These are phyloP conservation scores for Acipenser oxyrinchus DNA, from an alignment of 2,797 vertebrate species.

Conservation along the genomic window DNA sequence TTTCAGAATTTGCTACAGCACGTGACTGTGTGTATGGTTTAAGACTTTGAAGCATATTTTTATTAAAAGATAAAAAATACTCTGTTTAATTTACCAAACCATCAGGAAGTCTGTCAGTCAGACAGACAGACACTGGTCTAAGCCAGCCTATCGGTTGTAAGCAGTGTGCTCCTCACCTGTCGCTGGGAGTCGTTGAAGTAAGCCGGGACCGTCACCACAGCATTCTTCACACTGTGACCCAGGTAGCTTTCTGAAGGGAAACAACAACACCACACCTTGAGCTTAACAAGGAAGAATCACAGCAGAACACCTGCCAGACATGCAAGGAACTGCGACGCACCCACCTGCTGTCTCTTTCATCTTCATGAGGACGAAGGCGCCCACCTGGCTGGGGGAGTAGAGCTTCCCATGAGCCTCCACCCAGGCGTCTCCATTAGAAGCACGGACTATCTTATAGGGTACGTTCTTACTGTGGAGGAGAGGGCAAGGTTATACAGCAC, in stretches of 20 bases:
- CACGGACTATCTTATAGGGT: constrained; percentile 89
- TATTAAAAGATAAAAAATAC: too few species aligned
- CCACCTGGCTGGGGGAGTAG: constrained; percentile 92
- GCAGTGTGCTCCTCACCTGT: constrained; percentile 65
- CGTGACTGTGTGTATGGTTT: too few species aligned
- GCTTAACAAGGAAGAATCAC: background rate
- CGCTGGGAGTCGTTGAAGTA: constrained; percentile 98
- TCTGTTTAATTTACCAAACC: too few species aligned
- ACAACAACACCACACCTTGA: background rate
- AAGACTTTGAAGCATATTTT: too few species aligned
- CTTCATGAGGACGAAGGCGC: constrained; percentile 95
- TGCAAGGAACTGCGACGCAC: constrained; percentile 15
- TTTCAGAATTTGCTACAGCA: too few species aligned
- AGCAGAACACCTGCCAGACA: background rate
- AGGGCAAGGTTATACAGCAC: background rate
- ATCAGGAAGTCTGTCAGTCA: too few species aligned
- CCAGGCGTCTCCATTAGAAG: constrained; percentile 95
- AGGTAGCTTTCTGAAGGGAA: constrained; percentile 76
- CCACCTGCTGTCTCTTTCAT: constrained; percentile 97
- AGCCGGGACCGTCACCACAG: constrained; percentile 91
- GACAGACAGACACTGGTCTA: too few species aligned
- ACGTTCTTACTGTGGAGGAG: constrained; percentile 77
- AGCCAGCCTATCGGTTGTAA: background rate
- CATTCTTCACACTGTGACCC: constrained; percentile 85
- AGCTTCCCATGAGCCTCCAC: constrained; percentile 92